phyloP scores from a whole-genome alignment of 2,797 vertebrate species.

The Leuciscus waleckii region DNA sequence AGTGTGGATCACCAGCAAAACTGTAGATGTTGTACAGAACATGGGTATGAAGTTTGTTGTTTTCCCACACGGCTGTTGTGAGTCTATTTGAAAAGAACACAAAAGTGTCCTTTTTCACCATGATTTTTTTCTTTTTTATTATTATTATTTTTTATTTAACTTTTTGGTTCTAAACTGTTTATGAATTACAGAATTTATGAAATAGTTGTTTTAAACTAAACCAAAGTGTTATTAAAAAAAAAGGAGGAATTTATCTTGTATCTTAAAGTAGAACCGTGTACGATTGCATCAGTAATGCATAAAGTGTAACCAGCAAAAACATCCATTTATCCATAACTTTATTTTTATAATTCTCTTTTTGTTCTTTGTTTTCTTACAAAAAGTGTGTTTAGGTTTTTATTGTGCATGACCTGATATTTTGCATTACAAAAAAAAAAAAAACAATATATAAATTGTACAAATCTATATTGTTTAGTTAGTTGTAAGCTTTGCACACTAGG shows the following conservation, averaged over 20 bases:
- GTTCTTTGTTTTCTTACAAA: slow-evolving; percentile 56
- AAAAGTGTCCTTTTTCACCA: slow-evolving; percentile 55
- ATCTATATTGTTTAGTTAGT: slow-evolving; percentile 60
- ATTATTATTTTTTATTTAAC: slow-evolving; percentile 65
- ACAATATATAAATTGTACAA: slow-evolving; percentile 60
- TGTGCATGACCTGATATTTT: slow-evolving; percentile 72
- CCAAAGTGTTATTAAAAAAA: slow-evolving; percentile 80
- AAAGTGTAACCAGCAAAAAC: slow-evolving; percentile 72
- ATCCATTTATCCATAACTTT: slow-evolving; percentile 63
- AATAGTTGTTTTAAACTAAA: slow-evolving; percentile 80
- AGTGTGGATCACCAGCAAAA: slow-evolving; percentile 68
- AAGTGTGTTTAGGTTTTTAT: slow-evolving; percentile 58
- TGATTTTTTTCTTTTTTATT: slow-evolving; percentile 73
- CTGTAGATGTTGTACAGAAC: slow-evolving; percentile 82
- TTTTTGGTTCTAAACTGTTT: slow-evolving; percentile 80
- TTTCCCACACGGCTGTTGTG: slow-evolving; percentile 64
- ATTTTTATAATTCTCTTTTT: slow-evolving; percentile 74
- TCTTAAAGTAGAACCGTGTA: slow-evolving; percentile 73
- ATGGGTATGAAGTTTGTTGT: slow-evolving; percentile 64
- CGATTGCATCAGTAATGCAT: slow-evolving; percentile 68
- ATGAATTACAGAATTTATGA: slow-evolving; percentile 71
- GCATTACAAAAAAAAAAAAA: slow-evolving; percentile 54
- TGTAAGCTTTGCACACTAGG: slow-evolving; percentile 52
- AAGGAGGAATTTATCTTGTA: slow-evolving; percentile 70
- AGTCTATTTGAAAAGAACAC: slow-evolving; percentile 60